Percentiles rank a stretch among this genome's conserved stretches.
Conservation (phyloP, 1,140 invertebrate genomes). For the Drosophila bifasciata region DNA sequence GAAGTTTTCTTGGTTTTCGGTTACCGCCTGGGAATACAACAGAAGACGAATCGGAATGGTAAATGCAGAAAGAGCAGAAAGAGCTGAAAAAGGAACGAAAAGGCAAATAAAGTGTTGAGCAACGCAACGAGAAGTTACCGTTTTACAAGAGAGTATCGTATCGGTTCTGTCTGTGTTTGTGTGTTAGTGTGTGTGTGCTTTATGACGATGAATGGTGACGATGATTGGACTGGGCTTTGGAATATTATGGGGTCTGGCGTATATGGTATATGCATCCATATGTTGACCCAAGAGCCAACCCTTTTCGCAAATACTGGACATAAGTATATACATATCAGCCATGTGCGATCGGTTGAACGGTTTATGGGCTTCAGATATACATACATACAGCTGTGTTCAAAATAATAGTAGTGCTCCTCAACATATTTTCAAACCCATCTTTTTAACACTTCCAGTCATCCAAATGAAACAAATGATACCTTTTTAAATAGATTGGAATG, state of each 20-base stretch:
- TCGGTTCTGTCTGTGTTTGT: too few relatives aligned
- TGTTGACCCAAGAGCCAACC: constrained; percentile 51
- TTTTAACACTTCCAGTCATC: too few relatives aligned
- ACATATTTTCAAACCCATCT: too few relatives aligned
- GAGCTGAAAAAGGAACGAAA: too few relatives aligned
- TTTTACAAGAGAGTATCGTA: constrained; percentile 1
- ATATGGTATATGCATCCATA: constrained; percentile 15
- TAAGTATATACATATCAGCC: constrained; percentile 34
- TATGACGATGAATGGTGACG: constrained; percentile 36
- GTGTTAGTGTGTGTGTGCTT: constrained; percentile 16
- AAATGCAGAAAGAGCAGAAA: too few relatives aligned
- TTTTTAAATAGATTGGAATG: too few relatives aligned
- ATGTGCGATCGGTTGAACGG: constrained; percentile 40
- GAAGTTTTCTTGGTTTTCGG: constrained; percentile 5
- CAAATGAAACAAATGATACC: too few relatives aligned
- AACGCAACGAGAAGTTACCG: neutral
- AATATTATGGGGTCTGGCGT: neutral
- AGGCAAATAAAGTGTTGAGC: too few relatives aligned
- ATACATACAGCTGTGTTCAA: too few relatives aligned
- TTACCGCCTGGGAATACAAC: neutral
- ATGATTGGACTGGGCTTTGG: constrained; percentile 25
- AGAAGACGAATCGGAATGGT: too few relatives aligned
- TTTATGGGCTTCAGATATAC: constrained; percentile 3
- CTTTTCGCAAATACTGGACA: constrained; percentile 46
- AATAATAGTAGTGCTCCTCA: too few relatives aligned